Percentiles rank a stretch among this genome's conserved stretches.
phyloP scores from a whole-genome alignment of 1,140 invertebrate genomes.

The Camponotus vicinus region DNA sequence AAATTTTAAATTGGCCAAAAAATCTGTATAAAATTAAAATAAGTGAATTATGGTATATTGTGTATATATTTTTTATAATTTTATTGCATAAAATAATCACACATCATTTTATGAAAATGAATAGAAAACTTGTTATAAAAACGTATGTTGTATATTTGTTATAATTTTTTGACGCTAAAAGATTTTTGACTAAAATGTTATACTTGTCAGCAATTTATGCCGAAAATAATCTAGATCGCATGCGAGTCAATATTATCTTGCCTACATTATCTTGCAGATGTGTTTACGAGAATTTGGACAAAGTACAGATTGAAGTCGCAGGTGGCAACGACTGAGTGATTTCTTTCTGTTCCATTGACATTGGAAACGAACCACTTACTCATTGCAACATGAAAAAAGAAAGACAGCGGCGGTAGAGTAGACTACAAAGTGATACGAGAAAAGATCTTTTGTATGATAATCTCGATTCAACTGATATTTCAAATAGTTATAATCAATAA shows the following conservation, averaged over 20 bases:
- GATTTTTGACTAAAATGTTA: not conserved
- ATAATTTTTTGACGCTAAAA: not conserved
- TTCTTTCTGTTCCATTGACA: not conserved
- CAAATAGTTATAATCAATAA: not conserved
- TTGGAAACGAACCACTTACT: not conserved
- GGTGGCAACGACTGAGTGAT: constrained; percentile 35
- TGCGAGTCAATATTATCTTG: constrained; percentile 9
- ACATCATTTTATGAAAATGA: not conserved
- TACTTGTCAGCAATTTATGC: not conserved
- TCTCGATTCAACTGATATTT: not conserved
- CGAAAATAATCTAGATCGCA: not conserved
- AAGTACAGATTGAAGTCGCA: constrained; percentile 37
- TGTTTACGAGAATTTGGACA: constrained; percentile 50
- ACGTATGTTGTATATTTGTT: not conserved
- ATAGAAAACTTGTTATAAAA: not conserved
- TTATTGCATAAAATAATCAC: too few relatives aligned
- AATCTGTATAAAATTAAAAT: too few relatives aligned
- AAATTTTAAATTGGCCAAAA: too few relatives aligned
- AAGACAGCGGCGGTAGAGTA: not conserved
- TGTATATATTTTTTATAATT: too few relatives aligned
- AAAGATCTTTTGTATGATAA: too few relatives aligned
- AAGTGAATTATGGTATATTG: too few relatives aligned
- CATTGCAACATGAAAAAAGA: not conserved
- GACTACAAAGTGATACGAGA: constrained; percentile 1
- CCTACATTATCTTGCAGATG: constrained; percentile 20